Evolutionary conservation across 2,888 invertebrate species (phyloP).

Genomic region (Acrocyrtus sp.): DNA sequence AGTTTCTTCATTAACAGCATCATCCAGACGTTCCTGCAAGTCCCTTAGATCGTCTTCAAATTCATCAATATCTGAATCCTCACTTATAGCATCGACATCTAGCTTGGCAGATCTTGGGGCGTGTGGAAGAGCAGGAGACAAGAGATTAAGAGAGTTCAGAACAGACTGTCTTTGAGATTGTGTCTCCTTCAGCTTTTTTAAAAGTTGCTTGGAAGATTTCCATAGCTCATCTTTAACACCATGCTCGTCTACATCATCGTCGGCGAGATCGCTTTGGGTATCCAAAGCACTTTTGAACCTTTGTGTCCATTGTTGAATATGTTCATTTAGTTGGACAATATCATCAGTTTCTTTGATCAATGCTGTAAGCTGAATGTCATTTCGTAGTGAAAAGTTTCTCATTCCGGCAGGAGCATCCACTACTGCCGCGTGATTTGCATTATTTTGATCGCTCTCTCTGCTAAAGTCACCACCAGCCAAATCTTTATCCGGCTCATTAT

Average conservation of each 20-base stretch:
- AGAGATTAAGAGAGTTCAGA: neutral
- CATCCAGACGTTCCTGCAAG: slow-evolving; percentile 11
- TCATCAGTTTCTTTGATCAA: slow-evolving; percentile 40
- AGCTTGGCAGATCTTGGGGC: slow-evolving; percentile 28
- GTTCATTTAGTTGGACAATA: slow-evolving; percentile 32
- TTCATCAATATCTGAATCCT: slow-evolving; percentile 30
- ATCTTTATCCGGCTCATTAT: slow-evolving; percentile 12
- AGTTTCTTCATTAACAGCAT: no score
- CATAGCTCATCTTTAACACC: slow-evolving; percentile 34
- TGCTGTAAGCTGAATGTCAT: neutral
- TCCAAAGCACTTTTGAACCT: slow-evolving; percentile 19
- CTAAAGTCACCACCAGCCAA: slow-evolving; percentile 32
- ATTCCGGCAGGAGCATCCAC: slow-evolving; percentile 2
- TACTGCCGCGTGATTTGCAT: neutral
- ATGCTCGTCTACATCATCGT: slow-evolving; percentile 17
- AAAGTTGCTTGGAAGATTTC: slow-evolving; percentile 36
- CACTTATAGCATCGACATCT: slow-evolving; percentile 18
- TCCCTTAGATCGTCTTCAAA: slow-evolving; percentile 9
- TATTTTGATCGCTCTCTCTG: neutral
- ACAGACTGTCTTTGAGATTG: neutral
- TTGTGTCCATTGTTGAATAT: slow-evolving; percentile 39
- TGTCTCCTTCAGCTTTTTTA: slow-evolving; percentile 21
- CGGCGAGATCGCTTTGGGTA: neutral
- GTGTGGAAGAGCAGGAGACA: slow-evolving; percentile 12
- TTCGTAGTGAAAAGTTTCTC: slow-evolving; percentile 8